Evolutionary conservation across 2,888 invertebrate species (phyloP), one percentile per base, ranked within the genome.

Genomic region (Drosophila austrosaltans): DNA sequence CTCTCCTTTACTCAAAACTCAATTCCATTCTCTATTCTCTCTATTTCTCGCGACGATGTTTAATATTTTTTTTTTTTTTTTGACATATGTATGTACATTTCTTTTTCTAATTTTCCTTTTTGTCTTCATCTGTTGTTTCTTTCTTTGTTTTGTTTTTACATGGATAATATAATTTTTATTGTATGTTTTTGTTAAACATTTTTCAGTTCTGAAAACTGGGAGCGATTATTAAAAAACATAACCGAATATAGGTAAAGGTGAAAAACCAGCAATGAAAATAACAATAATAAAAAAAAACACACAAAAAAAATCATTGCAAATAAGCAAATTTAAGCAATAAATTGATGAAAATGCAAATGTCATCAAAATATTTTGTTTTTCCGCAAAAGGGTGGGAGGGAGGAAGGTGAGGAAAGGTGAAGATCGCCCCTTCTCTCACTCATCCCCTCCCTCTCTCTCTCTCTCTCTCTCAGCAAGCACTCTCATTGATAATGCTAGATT

Each of bases 201-300:
- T 48, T 92, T 91, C 92, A 92, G 93, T 93, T 92, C 92, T 89
- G 93, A 93, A 89, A 92, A 93, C 92, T 93, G 93, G 93, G 92
- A 93, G 92, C 92, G 91, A 92, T 92, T 93, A 92, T 91, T 93
- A 91, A 93, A 92, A 91, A 92, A 91, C 92, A 92, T 92, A 90
- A 91, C 91, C 90, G 92, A 92, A 91, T 92, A 92, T 92, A 92
- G 92, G 92, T 92, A 92, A 92, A 90, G 75, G 73, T 72, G 79
- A 77, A 74, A 68, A 68, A 2, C 44, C 36, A 73, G 59, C 66
- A 53, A 36, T 8, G 10, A 36, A 36, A 68, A 58, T 44, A 16
- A 64, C 57, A 16, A 16, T 53, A 63, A 63, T 67, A 69, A 65
- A 56, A 30, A 68, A 75, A 65, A 40, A 66, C 36, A 63, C 8